Evolutionary conservation across 2,797 vertebrate species (phyloP), one percentile per base, ranked within the genome.

Genomic region (Carduelis carduelis): DNA sequence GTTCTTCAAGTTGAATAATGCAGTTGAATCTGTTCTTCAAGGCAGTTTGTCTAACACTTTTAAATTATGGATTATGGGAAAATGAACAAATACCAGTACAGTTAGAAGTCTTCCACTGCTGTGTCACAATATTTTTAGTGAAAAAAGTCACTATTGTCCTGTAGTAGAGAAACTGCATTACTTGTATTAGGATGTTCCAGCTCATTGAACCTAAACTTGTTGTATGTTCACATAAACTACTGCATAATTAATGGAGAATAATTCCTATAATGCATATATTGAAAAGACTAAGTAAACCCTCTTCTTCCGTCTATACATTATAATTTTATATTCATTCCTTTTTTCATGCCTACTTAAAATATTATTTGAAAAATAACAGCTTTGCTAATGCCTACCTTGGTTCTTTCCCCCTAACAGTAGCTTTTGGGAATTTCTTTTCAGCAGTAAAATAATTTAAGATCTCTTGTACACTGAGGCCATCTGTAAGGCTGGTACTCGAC

Each of bases 121-220:
- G 41, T 82, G 14, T 76, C 59, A 79, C 37, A 92, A 88, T 9
- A 8, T 41, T 41, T 41, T 41, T 41, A 41, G 41, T 16, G 8
- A 52, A 24, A 46, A 82, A 83, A 35, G 20, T 83, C 22, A 63
- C 39, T 76, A 64, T 44, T 71, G 6, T 84, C 21, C 11, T 74
- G 3, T 34, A 70, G n/a, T 19, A 92, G 64, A 46, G 85, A 94
- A 84, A 83, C 18, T 46, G 43, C 21, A 17, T 88, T 76, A 81
- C 14, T 34, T 89, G 65, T 57, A 88, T 92, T 61, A 41, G 13
- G 55, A 68, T 83, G 16, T 83, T 97, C 43, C 61, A 84, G 49
- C 41, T 96, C 80, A 80, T n/a, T 92, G 69, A 94, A 80, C 89
- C 32, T 88, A 70, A 88, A 91, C 34, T 91, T 94, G 61, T 34